Percentiles rank a stretch among this genome's conserved stretches.
phyloP scores from a whole-genome alignment of 2,888 invertebrate species.

The Cephus spinipes region DNA sequence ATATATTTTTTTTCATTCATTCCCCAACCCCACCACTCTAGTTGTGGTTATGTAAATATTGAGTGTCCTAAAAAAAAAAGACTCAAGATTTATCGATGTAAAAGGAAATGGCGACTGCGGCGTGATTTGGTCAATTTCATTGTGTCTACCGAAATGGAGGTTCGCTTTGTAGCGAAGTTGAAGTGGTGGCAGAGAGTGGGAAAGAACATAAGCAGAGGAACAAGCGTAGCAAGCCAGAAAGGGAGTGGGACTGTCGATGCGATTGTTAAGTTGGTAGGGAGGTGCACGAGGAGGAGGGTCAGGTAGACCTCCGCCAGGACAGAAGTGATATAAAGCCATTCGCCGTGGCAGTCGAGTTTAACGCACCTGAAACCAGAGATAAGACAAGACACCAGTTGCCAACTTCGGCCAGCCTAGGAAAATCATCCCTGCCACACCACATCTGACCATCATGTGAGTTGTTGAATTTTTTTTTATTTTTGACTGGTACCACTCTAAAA shows the following conservation, averaged over 20 bases:
- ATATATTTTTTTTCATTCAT: too few relatives aligned
- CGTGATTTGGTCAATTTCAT: neutral
- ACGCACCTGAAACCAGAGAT: constrained; percentile 55
- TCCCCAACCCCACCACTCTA: too few relatives aligned
- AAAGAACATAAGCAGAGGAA: too few relatives aligned
- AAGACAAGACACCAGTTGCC: constrained; percentile 39
- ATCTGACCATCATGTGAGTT: constrained; percentile 60
- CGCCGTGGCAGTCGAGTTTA: constrained; percentile 46
- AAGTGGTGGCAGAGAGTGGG: neutral
- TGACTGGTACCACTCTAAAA: too few relatives aligned
- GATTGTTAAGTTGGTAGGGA: constrained; percentile 10
- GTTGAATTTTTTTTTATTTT: neutral
- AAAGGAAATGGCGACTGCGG: neutral
- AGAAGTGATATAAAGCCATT: constrained; percentile 65
- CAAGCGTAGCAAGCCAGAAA: too few relatives aligned
- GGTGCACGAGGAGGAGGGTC: constrained; percentile 37
- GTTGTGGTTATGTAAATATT: too few relatives aligned
- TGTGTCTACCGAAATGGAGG: neutral
- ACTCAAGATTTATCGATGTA: too few relatives aligned
- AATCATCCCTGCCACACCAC: constrained; percentile 59
- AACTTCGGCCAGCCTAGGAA: constrained; percentile 40
- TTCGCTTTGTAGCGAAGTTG: neutral
- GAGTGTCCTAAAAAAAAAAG: too few relatives aligned
- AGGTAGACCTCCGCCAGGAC: constrained; percentile 41
- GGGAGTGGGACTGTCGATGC: neutral